These are phyloP conservation scores for Rhabdornis inornatus DNA, from an alignment of 2,113 vertebrate genomes.

Conservation along the genomic window DNA sequence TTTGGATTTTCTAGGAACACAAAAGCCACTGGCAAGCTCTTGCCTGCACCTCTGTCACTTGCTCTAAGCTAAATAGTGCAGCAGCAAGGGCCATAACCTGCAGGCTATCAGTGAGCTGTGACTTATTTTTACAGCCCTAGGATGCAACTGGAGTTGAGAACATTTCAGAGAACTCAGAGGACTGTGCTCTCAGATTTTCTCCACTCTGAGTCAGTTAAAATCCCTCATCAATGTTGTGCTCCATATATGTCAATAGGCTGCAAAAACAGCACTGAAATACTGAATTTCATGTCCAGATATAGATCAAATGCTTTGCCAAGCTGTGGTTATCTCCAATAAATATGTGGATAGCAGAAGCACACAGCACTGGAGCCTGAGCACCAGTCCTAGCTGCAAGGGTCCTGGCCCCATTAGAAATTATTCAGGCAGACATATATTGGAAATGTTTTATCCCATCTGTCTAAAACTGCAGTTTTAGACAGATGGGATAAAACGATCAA, in stretches of 20 bases:
- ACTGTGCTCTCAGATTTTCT: background rate
- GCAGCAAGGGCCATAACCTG: too few species aligned
- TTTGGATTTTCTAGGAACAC: background rate
- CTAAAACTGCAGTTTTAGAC: background rate
- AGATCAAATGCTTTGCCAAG: background rate
- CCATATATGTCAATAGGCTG: fast-evolving
- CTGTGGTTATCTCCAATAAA: background rate
- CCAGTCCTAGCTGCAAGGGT: background rate
- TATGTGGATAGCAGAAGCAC: background rate
- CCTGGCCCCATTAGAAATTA: background rate
- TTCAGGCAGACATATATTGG: background rate
- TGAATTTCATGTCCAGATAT: background rate
- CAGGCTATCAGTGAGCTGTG: fast-evolving
- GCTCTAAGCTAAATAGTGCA: background rate
- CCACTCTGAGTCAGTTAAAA: background rate
- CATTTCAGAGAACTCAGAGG: background rate
- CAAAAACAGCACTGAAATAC: background rate
- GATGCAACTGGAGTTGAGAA: background rate
- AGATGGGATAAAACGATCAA: background rate
- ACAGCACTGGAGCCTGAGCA: background rate
- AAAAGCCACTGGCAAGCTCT: background rate
- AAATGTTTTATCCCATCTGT: too few species aligned
- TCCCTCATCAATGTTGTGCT: background rate
- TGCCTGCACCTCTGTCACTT: background rate
- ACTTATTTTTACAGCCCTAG: background rate